Evolutionary conservation across 37 sponge, comb jelly and placozoan species (phyloP), one percentile per base, ranked within the genome.

Genomic region (Halisarca cf. caerulea): DNA sequence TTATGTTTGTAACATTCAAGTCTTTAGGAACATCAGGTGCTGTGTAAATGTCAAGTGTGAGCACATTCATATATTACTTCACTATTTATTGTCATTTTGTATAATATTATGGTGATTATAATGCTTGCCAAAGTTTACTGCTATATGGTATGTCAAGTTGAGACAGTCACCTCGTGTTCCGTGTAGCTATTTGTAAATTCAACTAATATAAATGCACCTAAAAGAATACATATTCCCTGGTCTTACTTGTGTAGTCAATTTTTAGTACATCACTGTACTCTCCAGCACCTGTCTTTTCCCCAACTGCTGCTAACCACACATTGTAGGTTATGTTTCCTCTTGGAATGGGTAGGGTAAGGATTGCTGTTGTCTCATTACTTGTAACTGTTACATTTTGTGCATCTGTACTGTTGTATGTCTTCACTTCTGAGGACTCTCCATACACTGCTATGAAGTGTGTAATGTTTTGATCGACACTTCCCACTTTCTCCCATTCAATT

Each of bases 241-340:
- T n/a, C n/a, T n/a, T n/a, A n/a, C n/a, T n/a, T n/a, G n/a, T n/a
- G n/a, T n/a, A n/a, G n/a, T n/a, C n/a, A n/a, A n/a, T n/a, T n/a
- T n/a, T n/a, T n/a, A n/a, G n/a, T n/a, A n/a, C n/a, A n/a, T n/a
- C n/a, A n/a, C n/a, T n/a, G n/a, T n/a, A n/a, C n/a, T n/a, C n/a
- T n/a, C n/a, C n/a, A n/a, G n/a, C n/a, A n/a, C n/a, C n/a, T n/a
- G n/a, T n/a, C n/a, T n/a, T n/a, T n/a, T n/a, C n/a, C n/a, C n/a
- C n/a, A n/a, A n/a, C n/a, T n/a, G 64, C 64, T 20, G 64, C 64
- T 23, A 61, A 9, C 64, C 9, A 61, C n/a, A 61, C 64, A 61
- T 47, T 47, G 51, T 47, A 23, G 24, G 64, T 15, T 20, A 61
- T 27, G 24, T 17, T 28, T 68, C 4, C 30, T 18, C 32, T 30